phyloP scores from a whole-genome alignment of 1,140 invertebrate species.

The Drosophila auraria region DNA sequence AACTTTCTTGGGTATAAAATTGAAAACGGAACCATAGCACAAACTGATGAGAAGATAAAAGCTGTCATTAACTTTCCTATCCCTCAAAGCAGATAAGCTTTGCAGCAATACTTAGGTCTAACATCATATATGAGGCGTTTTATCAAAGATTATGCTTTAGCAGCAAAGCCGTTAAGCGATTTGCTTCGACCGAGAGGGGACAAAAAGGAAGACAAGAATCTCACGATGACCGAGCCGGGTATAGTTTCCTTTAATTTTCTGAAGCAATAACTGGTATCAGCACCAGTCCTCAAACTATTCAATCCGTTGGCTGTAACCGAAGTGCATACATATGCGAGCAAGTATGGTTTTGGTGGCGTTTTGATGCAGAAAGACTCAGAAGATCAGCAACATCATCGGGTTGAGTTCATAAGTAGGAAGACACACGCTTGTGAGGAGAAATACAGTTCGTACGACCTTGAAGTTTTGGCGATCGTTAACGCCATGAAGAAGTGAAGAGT shows the following conservation, averaged over 20 bases:
- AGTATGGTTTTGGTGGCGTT: too few relatives aligned
- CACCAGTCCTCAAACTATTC: too few relatives aligned
- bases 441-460: not conserved
- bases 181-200: not conserved
- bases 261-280: too few relatives aligned
- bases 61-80: constrained; percentile 2
- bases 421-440: too few relatives aligned
- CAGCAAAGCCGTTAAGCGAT: not conserved
- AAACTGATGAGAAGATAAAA: constrained; percentile 4
- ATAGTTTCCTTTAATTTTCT: too few relatives aligned
- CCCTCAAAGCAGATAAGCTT: not conserved
- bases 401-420: too few relatives aligned
- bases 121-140: constrained; percentile 4
- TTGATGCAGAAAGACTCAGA: too few relatives aligned
- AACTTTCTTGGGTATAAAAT: not conserved
- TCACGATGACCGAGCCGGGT: too few relatives aligned
- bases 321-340: too few relatives aligned
- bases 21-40: constrained; percentile 11
- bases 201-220: too few relatives aligned
- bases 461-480: not conserved
- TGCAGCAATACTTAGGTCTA: constrained; percentile 4
- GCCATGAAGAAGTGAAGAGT: not conserved
- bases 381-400: too few relatives aligned
- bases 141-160: constrained; percentile 8
- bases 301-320: too few relatives aligned